A percentile compares a stretch with the other conserved stretches of the same genome.
These are phyloP conservation scores for Carabus problematicus DNA, from an alignment of 2,888 invertebrate genomes.

Conservation along the genomic window DNA sequence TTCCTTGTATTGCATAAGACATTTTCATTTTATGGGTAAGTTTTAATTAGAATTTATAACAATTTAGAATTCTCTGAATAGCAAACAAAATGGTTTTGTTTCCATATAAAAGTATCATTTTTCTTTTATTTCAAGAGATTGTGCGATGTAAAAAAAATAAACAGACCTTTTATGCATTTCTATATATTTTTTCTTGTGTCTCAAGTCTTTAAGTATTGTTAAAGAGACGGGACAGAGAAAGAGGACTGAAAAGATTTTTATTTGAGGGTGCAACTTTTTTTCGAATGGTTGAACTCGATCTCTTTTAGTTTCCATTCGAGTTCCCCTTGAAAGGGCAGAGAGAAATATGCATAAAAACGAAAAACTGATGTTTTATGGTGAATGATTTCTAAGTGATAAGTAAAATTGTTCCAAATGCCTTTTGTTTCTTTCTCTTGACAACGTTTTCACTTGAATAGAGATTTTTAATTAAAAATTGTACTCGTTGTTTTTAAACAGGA, in stretches of 20 bases:
- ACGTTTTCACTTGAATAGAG: constrained; percentile 31
- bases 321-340: constrained; percentile 27
- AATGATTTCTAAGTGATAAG: constrained; percentile 38
- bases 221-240: constrained; percentile 7
- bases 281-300: constrained; percentile 34
- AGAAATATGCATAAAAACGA: constrained; percentile 37
- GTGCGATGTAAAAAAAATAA: too few relatives aligned
- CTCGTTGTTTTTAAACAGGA: constrained; percentile 25
- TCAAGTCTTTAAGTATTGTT: constrained; percentile 30
- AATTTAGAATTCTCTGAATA: too few relatives aligned
- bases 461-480: constrained; percentile 37
- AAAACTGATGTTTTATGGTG: constrained; percentile 33
- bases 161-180: too few relatives aligned
- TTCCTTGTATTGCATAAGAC: too few relatives aligned
- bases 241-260: constrained; percentile 38
- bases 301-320: constrained; percentile 37
- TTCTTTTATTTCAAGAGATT: too few relatives aligned
- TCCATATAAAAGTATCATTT: too few relatives aligned
- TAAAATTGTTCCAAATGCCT: constrained; percentile 34
- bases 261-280: constrained; percentile 29
- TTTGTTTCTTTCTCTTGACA: constrained; percentile 23
- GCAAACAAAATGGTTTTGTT: too few relatives aligned
- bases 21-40: too few relatives aligned
- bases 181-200: constrained; percentile 30
- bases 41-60: too few relatives aligned